Evolutionary conservation across 2,797 vertebrate species (phyloP), one percentile per base, ranked within the genome.

Genomic region (Champsocephalus gunnari): DNA sequence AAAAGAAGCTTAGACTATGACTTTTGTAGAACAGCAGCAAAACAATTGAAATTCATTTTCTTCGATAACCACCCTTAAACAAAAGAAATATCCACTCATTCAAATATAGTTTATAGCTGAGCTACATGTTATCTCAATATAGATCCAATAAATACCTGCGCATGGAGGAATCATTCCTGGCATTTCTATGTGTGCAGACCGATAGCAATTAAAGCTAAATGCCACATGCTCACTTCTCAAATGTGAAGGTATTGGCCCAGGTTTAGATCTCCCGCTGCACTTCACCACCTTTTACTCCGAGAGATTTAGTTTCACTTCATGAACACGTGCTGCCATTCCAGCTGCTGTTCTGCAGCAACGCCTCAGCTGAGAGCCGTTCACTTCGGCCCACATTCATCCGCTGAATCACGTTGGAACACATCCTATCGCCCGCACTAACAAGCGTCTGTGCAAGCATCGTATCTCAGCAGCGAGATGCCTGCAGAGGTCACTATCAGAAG

Each of bases 391-490:
- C 9, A 64, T 34, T 38, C 57, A 71, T 60, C 5, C 45, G 77
- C 8, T 48, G 13, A 55, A 66, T 41, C 73, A 12, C 50, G 10
- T 44, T 16, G 8, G 32, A 80, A 62, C 59, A 57, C 47, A 73
- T 65, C 59, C 64, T 9, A 51, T 61, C 62, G 79, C 57, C 16
- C 57, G 68, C 60, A 78, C 77, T 66, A 65, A 73, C 59, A 64
- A 32, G 8, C 28, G 16, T 48, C 16, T n/a, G 10, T 3, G n/a
- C 38, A 57, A n/a, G 43, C 56, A 17, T 38, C 59, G 70, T 48
- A 28, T 34, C 21, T 53, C 28, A 32, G 17, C 41, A 61, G 71
- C 57, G 58, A 54, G 24, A 48, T 45, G 48, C 12, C 21, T 5
- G 38, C 4, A 67, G 51, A 62, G 3, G 38, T 51, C 61, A 51